phyloP scores from a whole-genome alignment of 2,113 vertebrate species.

The Paramisgurnus dabryanus region DNA sequence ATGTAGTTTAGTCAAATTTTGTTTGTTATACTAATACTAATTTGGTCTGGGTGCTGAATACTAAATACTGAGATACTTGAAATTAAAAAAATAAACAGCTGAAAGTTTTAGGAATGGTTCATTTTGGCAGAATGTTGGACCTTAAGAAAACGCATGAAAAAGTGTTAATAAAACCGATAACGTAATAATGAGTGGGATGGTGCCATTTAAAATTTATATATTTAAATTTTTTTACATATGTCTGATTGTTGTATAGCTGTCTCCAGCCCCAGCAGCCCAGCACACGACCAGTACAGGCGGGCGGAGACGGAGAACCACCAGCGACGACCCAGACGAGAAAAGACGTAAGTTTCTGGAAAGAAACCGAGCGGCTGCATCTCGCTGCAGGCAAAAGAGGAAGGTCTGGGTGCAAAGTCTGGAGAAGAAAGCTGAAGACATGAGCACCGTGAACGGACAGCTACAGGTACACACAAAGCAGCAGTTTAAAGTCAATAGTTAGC shows the following conservation, averaged over 20 bases:
- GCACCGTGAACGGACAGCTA: constrained; percentile 88
- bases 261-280: constrained; percentile 84
- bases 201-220: too few relatives aligned
- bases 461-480: constrained; percentile 75
- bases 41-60: too few relatives aligned
- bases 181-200: too few relatives aligned
- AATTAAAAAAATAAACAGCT: not conserved
- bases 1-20: too few relatives aligned
- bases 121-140: too few relatives aligned
- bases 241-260: constrained; percentile 75
- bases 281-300: constrained; percentile 90
- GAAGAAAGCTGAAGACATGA: constrained; percentile 92
- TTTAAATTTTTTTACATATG: not conserved
- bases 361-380: constrained; percentile 92
- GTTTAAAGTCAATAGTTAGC: not conserved
- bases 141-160: too few relatives aligned
- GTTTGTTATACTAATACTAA: too few relatives aligned
- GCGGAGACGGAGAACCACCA: constrained; percentile 91
- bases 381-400: constrained; percentile 96
- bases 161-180: too few relatives aligned
- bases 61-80: not conserved
- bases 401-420: constrained; percentile 98
- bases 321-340: constrained; percentile 96
- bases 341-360: constrained; percentile 95
- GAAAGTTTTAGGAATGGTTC: too few relatives aligned